These are phyloP conservation scores for Musca domestica DNA, from an alignment of 1,140 invertebrate genomes.

Conservation along the genomic window DNA sequence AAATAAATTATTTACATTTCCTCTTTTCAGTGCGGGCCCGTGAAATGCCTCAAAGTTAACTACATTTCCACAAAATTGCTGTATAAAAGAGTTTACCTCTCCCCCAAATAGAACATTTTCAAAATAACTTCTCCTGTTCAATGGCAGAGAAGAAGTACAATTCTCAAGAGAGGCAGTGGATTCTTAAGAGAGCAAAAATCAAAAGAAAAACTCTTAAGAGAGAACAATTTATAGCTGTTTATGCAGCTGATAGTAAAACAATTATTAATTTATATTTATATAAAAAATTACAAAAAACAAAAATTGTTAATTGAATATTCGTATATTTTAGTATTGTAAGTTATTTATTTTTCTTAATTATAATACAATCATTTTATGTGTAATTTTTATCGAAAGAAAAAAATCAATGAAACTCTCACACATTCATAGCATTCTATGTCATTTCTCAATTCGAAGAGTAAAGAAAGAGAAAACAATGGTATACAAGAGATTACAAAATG, in stretches of 20 bases:
- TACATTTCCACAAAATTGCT: neutral
- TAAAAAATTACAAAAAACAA: neutral
- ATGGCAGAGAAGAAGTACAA: neutral
- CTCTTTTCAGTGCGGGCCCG: conserved; percentile 62
- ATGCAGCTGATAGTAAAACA: neutral
- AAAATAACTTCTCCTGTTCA: neutral
- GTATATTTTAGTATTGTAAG: conserved; percentile 10
- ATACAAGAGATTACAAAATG: too few relatives aligned
- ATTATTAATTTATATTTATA: neutral
- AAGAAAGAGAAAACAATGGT: neutral
- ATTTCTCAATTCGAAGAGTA: neutral
- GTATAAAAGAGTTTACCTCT: neutral
- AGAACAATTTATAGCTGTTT: neutral
- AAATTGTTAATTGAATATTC: conserved; percentile 17
- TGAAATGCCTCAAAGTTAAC: conserved; percentile 54
- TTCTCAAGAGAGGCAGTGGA: too few relatives aligned
- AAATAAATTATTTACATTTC: too few relatives aligned
- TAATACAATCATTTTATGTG: conserved; percentile 1
- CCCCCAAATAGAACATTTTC: neutral
- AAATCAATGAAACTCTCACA: neutral
- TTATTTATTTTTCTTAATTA: conserved; percentile 21
- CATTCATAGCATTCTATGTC: conserved; percentile 5
- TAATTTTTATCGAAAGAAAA: neutral
- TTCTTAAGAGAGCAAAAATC: too few relatives aligned
- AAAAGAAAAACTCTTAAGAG: too few relatives aligned